These are phyloP conservation scores for Graptemys geographica DNA, from an alignment of 2,797 vertebrate genomes.

Conservation along the genomic window DNA sequence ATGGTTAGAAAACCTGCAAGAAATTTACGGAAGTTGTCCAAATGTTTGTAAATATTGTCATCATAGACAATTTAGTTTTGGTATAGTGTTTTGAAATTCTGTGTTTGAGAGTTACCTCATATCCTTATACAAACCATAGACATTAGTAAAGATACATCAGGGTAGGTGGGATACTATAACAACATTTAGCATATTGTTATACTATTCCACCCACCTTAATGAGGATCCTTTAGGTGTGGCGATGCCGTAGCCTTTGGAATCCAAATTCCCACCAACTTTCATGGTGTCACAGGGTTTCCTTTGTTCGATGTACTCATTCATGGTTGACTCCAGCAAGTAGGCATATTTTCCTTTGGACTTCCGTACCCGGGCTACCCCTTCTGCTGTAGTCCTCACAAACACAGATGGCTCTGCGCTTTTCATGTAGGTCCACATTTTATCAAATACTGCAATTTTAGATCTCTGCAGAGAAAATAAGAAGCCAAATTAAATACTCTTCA, in stretches of 20 bases:
- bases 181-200: conserved; percentile 99
- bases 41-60: conserved; percentile 76
- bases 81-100: conserved; percentile 69
- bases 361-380: conserved; percentile 96
- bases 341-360: conserved; percentile 99
- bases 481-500: conserved; percentile 66
- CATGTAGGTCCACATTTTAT: conserved; percentile 99
- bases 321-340: conserved; percentile 99
- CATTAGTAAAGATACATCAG: conserved; percentile 99
- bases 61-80: conserved; percentile 72
- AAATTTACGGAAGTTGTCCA: conserved; percentile 73
- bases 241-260: conserved; percentile 99
- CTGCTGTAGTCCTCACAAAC: conserved; percentile 98
- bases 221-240: conserved; percentile 99
- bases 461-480: conserved; percentile 86
- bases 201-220: conserved; percentile 99
- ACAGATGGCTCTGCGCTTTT: conserved; percentile 98
- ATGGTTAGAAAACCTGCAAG: conserved; percentile 74
- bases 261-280: conserved; percentile 99
- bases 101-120: conserved; percentile 89
- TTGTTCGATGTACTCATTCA: conserved; percentile 99
- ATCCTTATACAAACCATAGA: conserved; percentile 99
- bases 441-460: conserved; percentile 99
- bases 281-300: conserved; percentile 99
- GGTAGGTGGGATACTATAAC: conserved; percentile 99